Conservation (phyloP, 2,113 vertebrate species). For the Dipodomys spectabilis region DNA sequence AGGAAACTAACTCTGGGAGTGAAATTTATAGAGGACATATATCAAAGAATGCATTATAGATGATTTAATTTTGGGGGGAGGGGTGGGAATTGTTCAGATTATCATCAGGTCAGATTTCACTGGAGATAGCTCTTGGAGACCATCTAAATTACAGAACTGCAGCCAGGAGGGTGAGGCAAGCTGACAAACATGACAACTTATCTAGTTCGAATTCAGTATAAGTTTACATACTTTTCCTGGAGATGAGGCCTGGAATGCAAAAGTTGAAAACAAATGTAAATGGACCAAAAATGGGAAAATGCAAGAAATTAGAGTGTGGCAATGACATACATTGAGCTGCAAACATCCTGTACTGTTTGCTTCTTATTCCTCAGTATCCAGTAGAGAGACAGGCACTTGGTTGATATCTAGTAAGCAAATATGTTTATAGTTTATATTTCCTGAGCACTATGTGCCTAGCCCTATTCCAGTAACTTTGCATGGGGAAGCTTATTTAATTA, state of each 20-base stretch:
- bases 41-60: neutral
- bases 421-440: slow-evolving; percentile 4
- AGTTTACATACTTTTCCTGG: neutral
- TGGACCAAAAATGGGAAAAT: neutral
- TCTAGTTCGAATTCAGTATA: neutral
- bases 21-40: neutral
- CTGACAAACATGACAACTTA: neutral
- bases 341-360: neutral
- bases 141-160: neutral
- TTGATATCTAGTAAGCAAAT: neutral
- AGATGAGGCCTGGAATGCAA: neutral
- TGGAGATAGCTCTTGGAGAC: neutral
- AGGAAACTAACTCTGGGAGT: neutral
- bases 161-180: neutral
- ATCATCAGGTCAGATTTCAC: neutral
- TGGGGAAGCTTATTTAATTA: neutral
- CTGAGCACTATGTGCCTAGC: neutral
- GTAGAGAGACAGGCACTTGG: neutral
- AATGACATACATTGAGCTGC: neutral
- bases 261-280: neutral
- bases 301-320: neutral
- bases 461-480: neutral
- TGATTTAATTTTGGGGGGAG: neutral
- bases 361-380: neutral
- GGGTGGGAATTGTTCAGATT: neutral